These are phyloP conservation scores for Plagodis dolabraria DNA, from an alignment of 2,888 invertebrate species.

Conservation along the genomic window DNA sequence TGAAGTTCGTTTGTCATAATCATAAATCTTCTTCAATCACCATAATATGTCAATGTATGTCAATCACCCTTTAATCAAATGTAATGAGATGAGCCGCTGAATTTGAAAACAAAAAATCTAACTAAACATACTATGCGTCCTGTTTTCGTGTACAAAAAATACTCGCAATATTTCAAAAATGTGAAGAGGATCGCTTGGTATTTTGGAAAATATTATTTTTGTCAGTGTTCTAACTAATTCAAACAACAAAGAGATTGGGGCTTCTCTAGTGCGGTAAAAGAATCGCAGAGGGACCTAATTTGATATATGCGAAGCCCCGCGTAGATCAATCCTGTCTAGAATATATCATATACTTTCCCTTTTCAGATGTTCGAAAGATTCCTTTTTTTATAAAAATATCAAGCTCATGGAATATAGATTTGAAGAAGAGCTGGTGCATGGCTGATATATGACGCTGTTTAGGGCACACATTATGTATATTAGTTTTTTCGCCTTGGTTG, in stretches of 20 bases:
- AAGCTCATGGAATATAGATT: slow-evolving; percentile 1
- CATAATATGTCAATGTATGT: too few species aligned
- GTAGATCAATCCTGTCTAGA: slow-evolving; percentile 2
- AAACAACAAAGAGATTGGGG: slow-evolving; percentile 4
- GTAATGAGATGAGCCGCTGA: slow-evolving; percentile 45
- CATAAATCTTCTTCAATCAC: too few species aligned
- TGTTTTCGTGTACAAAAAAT: slow-evolving; percentile 66
- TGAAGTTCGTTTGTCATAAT: too few species aligned
- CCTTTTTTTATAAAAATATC: neutral
- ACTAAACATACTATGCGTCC: slow-evolving; percentile 70
- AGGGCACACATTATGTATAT: too few species aligned
- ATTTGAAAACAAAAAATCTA: slow-evolving; percentile 48
- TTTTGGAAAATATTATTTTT: neutral
- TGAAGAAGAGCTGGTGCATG: neutral
- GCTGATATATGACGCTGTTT: neutral
- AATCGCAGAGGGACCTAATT: slow-evolving; percentile 8
- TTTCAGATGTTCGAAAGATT: neutral
- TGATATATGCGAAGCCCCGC: neutral
- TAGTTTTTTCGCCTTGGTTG: too few species aligned
- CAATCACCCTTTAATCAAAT: too few species aligned
- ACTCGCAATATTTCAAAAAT: slow-evolving; percentile 77
- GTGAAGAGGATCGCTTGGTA: slow-evolving; percentile 75
- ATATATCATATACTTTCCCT: neutral
- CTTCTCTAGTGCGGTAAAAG: neutral
- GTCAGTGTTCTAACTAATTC: slow-evolving; percentile 1